Evolutionary conservation across 2,888 invertebrate species (phyloP), one percentile per base, ranked within the genome.

Genomic region (Xylophagus ater): DNA sequence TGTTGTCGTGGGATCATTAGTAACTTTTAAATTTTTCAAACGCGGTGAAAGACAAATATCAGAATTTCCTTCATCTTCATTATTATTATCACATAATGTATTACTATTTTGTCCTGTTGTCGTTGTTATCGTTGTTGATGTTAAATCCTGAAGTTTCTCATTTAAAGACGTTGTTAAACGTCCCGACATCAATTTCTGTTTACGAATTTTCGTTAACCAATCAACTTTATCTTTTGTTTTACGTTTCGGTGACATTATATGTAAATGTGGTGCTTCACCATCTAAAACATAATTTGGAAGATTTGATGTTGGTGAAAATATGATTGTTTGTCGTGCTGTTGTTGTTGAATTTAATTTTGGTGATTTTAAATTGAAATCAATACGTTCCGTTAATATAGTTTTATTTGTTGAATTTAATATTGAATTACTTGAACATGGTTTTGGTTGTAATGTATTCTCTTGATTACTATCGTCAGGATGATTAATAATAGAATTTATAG

Each of bases 271-370:
- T 0, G 85, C 85, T 24, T 76, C 77, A 1, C 86, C 86, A 50
- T 79, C 76, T 10, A 78, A 49, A 1, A 83, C 82, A 51, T 72
- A 87, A 63, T 87, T 80, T 0, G 87, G 87, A 43, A 87, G 59
- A 56, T 84, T 76, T 12, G 71, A 68, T 0, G 81, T 81, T 0
- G 81, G 81, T 2, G 81, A 75, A 33, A 66, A 66, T 54, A 48
- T 61, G 45, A 46, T 60, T 44, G 47, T 58, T 21, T 30, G 46
- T 31, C 30, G 38, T 4, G 45, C 4, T 13, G 10, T 6, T 13
- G 24, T 0, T 61, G 63, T 2, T 57, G 55, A 18, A 51, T 54
- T 37, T 12, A 12, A 5, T 12, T 29, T 34, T 29, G 53, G 49
- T n/a, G 51, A 44, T 30, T 41, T 32, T 15, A 38, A 15, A 34